Conservation (phyloP, 2,888 invertebrate species). For the Pachymerium ferrugineum region DNA sequence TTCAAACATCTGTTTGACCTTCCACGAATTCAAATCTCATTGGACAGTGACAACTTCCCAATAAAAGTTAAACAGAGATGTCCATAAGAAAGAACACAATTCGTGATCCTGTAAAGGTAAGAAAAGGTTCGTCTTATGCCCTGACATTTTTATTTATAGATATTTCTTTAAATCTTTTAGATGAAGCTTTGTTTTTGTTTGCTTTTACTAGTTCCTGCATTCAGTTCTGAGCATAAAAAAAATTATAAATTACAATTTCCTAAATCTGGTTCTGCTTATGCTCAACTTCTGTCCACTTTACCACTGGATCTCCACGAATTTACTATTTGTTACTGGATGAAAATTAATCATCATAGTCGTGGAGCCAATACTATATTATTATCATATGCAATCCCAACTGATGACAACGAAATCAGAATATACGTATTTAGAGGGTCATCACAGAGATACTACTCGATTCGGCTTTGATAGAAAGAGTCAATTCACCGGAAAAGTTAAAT, state of each 20-base stretch:
- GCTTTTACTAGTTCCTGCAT: no score
- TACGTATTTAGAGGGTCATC: background rate
- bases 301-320: background rate
- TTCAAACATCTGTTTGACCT: no score
- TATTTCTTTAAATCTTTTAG: no score
- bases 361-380: slow-evolving; percentile 7
- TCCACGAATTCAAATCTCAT: no score
- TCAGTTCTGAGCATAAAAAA: background rate
- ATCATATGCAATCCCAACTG: background rate
- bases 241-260: background rate
- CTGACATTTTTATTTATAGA: no score
- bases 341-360: background rate
- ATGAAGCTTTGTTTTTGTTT: no score
- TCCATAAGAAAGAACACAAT: no score
- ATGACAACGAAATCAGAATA: slow-evolving; percentile 8
- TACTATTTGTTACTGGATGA: background rate
- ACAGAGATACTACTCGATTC: background rate
- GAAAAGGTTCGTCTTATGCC: no score
- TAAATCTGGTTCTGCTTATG: background rate
- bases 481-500: background rate
- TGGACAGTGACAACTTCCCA: no score
- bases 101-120: no score
- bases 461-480: background rate
- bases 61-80: no score
- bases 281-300: background rate